Conservation (phyloP, 2,888 invertebrate species). For the Cordilura impudica region DNA sequence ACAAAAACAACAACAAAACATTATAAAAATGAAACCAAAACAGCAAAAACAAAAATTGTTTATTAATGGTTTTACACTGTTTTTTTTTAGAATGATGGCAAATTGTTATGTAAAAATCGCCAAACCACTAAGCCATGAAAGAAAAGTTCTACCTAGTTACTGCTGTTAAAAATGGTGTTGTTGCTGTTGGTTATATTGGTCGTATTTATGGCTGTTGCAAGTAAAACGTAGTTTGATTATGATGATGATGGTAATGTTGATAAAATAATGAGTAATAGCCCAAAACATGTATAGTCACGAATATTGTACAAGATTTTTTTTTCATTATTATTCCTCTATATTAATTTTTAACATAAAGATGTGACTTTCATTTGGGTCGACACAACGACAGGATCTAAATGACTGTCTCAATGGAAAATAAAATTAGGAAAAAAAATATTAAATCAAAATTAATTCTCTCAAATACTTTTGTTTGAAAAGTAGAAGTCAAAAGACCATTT, state of each 20-base stretch:
- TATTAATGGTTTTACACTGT: slow-evolving; percentile 54
- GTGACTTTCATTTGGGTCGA: too few species aligned
- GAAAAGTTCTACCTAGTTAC: not conserved
- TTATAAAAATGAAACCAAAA: slow-evolving; percentile 25
- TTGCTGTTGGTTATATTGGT: slow-evolving; percentile 18
- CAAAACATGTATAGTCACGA: slow-evolving; percentile 58
- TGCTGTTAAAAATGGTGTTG: slow-evolving; percentile 13
- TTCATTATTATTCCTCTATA: too few species aligned
- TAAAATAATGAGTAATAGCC: slow-evolving; percentile 60
- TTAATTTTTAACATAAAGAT: too few species aligned
- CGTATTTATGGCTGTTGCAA: slow-evolving; percentile 6
- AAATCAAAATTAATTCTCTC: too few species aligned
- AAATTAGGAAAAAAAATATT: too few species aligned
- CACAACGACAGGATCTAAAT: too few species aligned
- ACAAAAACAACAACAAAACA: not conserved
- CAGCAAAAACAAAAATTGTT: slow-evolving; percentile 46
- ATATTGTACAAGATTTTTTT: slow-evolving; percentile 34
- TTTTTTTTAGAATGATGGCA: slow-evolving; percentile 50
- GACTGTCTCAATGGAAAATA: too few species aligned
- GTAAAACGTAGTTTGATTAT: slow-evolving; percentile 32
- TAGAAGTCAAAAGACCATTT: too few species aligned
- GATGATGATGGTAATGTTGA: slow-evolving; percentile 59
- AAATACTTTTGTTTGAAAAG: too few species aligned
- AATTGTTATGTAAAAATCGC: slow-evolving; percentile 47
- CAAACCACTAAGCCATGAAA: slow-evolving; percentile 25